Conservation (phyloP, 2,888 invertebrate genomes). For the Zygothrica quintamaculata region DNA sequence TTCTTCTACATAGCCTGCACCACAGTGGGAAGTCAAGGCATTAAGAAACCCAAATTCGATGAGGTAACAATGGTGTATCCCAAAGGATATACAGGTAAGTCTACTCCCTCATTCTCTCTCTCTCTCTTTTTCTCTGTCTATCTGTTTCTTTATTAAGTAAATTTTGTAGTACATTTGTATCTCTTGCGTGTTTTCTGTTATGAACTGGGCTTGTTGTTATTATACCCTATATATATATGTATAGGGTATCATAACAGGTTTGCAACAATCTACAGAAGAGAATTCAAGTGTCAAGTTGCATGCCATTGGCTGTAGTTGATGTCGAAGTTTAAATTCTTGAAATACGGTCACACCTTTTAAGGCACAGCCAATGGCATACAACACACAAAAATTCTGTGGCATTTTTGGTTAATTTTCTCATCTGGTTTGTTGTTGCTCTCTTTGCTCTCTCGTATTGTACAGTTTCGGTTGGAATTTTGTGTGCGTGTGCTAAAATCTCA, state of each 20-base stretch:
- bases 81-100: conserved; percentile 91
- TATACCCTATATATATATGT: conserved; percentile 26
- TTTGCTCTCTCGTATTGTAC: conserved; percentile 68
- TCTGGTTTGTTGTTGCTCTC: conserved; percentile 42
- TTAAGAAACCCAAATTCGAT: conserved; percentile 91
- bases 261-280: conserved; percentile 54
- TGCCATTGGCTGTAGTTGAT: too few species aligned
- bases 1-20: conserved; percentile 87
- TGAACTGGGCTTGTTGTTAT: conserved; percentile 69
- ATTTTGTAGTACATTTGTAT: conserved; percentile 23
- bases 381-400: not conserved
- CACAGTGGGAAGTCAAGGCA: conserved; percentile 87
- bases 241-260: conserved; percentile 45
- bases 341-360: too few species aligned
- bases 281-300: conserved; percentile 9
- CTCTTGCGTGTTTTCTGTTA: conserved; percentile 73
- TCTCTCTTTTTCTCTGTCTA: conserved; percentile 5
- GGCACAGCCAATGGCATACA: too few species aligned
- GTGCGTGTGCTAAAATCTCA: conserved; percentile 84
- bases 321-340: too few species aligned
- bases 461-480: conserved; percentile 80
- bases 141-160: not conserved
- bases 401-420: conserved; percentile 32
- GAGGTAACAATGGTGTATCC: conserved; percentile 89
- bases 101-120: not conserved